These are phyloP conservation scores for Castor canadensis DNA, from an alignment of 2,113 vertebrate genomes.

Conservation along the genomic window DNA sequence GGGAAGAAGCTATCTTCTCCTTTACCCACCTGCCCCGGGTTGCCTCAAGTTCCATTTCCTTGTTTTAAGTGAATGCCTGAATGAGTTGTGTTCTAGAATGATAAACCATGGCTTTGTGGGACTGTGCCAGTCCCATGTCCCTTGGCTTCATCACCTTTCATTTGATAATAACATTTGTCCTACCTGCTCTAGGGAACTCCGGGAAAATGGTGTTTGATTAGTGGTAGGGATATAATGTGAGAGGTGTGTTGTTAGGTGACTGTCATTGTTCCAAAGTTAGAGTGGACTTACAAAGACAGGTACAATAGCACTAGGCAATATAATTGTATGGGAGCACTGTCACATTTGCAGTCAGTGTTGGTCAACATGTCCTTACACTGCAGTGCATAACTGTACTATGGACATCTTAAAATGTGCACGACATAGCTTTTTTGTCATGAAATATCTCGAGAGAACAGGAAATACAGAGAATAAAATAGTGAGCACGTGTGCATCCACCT, in stretches of 20 bases:
- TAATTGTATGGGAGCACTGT: no score
- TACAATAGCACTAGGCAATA: not conserved
- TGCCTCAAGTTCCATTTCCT: not conserved
- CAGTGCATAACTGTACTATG: not conserved
- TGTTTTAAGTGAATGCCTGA: not conserved
- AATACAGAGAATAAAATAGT: not conserved
- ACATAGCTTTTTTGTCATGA: not conserved
- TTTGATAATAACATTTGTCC: not conserved
- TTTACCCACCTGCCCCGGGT: not conserved
- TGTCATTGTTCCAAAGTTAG: no score
- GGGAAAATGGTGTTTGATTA: not conserved
- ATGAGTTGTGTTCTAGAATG: rapidly evolving
- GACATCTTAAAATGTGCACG: not conserved
- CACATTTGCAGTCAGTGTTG: no score
- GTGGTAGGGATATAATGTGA: not conserved
- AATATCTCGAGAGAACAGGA: not conserved
- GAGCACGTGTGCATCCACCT: not conserved
- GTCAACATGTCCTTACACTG: not conserved
- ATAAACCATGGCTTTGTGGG: rapidly evolving
- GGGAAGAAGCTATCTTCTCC: conserved; percentile 1
- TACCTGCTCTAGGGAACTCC: no score
- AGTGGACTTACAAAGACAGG: not conserved
- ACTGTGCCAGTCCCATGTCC: rapidly evolving
- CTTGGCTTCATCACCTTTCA: not conserved
- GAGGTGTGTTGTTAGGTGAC: not conserved